Evolutionary conservation across 92 coral and sea anemone genomes (phyloP).

Genomic region (Phenganax subtilis): DNA sequence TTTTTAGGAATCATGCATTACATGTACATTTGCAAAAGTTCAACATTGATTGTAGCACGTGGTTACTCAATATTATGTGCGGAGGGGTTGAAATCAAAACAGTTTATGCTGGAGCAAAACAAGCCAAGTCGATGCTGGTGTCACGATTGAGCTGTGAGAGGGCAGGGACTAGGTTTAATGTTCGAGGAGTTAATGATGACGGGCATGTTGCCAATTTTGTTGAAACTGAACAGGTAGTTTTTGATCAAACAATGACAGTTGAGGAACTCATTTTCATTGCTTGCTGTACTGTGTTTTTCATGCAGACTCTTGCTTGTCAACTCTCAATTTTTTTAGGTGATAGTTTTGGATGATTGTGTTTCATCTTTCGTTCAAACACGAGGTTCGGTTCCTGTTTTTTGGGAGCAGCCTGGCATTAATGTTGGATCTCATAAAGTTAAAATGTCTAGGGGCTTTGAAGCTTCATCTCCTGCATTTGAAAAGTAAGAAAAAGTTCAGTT

Average conservation of each 20-base stretch:
- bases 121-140: slow-evolving; percentile 87
- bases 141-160: slow-evolving; percentile 93
- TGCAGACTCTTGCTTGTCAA: background rate
- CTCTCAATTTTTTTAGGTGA: slow-evolving; percentile 52
- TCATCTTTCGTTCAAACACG: slow-evolving; percentile 91
- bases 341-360: slow-evolving; percentile 82
- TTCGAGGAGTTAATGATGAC: slow-evolving; percentile 93
- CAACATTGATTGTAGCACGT: slow-evolving; percentile 71
- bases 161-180: slow-evolving; percentile 97
- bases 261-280: background rate
- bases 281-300: background rate
- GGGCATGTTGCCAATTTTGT: slow-evolving; percentile 99
- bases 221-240: slow-evolving; percentile 90
- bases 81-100: slow-evolving; percentile 90
- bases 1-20: slow-evolving; percentile 79
- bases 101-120: slow-evolving; percentile 82
- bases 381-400: slow-evolving; percentile 97
- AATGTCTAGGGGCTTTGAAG: slow-evolving; percentile 94
- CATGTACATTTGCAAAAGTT: slow-evolving; percentile 86
- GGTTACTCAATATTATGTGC: slow-evolving; percentile 90
- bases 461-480: slow-evolving; percentile 95
- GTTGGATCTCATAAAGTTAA: slow-evolving; percentile 97
- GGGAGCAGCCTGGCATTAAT: slow-evolving; percentile 99
- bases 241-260: background rate
- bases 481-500: slow-evolving; percentile 47